Conservation (phyloP, 1,140 invertebrate genomes). For the Caenorhabditis brenneri region DNA sequence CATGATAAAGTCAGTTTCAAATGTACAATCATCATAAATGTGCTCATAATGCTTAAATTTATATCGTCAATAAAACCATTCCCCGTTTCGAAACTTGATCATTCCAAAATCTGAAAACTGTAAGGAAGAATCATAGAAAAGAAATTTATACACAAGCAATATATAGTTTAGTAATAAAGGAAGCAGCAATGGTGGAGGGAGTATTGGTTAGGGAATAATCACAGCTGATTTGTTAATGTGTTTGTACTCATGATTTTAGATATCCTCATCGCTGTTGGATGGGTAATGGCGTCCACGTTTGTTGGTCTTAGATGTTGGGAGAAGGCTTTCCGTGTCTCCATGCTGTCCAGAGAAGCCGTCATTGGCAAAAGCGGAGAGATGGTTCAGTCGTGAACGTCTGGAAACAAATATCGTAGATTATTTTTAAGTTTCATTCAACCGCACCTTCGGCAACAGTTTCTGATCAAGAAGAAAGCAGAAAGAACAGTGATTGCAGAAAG, state of each 20-base stretch:
- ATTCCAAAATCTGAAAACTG: neutral
- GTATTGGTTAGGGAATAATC: no score
- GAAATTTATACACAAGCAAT: no score
- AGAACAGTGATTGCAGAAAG: neutral
- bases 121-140: no score
- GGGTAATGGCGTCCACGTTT: neutral
- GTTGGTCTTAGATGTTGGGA: conserved; percentile 5
- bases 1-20: neutral
- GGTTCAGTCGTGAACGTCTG: conserved; percentile 24
- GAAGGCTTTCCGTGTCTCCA: neutral
- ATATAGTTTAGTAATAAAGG: no score
- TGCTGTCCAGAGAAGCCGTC: neutral
- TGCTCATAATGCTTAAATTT: neutral
- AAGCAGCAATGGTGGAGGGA: no score
- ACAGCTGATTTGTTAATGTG: no score
- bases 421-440: neutral
- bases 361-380: conserved; percentile 8
- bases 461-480: neutral
- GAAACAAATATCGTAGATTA: neutral
- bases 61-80: neutral
- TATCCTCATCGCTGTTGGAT: conserved; percentile 16
- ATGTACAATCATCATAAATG: neutral
- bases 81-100: neutral
- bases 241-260: no score
- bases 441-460: conserved; percentile 5